Evolutionary conservation across 1,140 invertebrate species (phyloP), one percentile per base, ranked within the genome.

Genomic region (Anthonomus grandis): DNA sequence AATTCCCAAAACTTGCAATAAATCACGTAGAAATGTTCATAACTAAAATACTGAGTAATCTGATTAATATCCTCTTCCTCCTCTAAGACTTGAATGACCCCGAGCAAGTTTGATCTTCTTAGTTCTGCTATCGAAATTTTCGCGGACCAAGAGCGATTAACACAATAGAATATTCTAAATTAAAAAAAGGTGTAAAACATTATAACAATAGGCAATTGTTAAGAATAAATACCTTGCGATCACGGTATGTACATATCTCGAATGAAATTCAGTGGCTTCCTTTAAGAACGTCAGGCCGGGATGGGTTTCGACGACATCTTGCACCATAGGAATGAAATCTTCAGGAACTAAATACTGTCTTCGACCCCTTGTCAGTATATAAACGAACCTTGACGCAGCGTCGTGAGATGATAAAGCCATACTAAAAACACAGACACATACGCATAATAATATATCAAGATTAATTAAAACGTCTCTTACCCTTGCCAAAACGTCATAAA

Each of bases 1-100:
- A 99, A 76, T 76, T 99, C 97, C 97, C 97, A 99, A 76, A 99
- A 99, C 78, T 98, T 99, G 79, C 97, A 99, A 74, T 99, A 99
- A 70, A 99, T 98, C 18, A 99, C 97, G 78, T 99, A 99, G 76
- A 99, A 99, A 78, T 99, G 97, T 75, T 99, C 96, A 75, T 99
- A 99, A 70, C 94, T 97, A 77, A 99, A 99, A 75, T 90, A 98
- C 64, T 96, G 93, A 57, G 93, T 97, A 38, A 98, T 89, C 79
- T 90, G 88, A 78, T 98, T 98, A 64, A 99, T 98, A 69, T 98
- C 96, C 65, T 96, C 92, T 71, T 97, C 93, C 58, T 93, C 87
- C 73, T 92, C 88, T 24, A 93, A 78, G 18, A 90, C 68, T 63
- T 84, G 83, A 47, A 92, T 86, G 31, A 90, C 83, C 72, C 81